These are phyloP conservation scores for Mohoua ochrocephala DNA, from an alignment of 2,113 vertebrate species.

Conservation along the genomic window DNA sequence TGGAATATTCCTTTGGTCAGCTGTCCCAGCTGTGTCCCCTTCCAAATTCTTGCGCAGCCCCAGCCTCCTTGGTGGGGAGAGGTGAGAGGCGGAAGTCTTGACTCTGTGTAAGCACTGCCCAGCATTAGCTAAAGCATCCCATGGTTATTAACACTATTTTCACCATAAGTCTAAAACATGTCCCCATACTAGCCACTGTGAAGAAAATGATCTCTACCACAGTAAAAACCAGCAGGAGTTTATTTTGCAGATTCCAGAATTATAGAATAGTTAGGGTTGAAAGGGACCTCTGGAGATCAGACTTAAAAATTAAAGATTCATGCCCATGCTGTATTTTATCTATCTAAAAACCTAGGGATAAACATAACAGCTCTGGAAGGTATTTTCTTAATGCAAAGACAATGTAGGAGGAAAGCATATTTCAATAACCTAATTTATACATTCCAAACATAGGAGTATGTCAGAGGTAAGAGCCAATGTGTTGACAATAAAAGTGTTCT, in stretches of 20 bases:
- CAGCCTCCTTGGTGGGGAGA: not conserved
- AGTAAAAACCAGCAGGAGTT: not conserved
- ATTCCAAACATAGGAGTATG: not conserved
- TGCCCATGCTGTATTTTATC: not conserved
- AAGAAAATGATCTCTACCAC: not conserved
- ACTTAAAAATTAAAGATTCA: not conserved
- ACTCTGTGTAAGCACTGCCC: not conserved
- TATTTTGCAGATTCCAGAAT: not conserved
- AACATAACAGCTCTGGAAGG: not conserved
- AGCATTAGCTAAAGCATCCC: not conserved
- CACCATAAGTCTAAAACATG: not conserved
- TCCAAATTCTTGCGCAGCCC: not conserved
- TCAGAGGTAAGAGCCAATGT: not conserved
- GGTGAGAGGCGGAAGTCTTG: not conserved
- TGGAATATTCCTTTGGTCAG: not conserved
- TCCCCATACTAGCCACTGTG: too few relatives aligned
- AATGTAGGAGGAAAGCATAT: not conserved
- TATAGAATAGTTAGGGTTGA: not conserved
- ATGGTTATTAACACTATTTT: not conserved
- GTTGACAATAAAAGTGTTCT: not conserved
- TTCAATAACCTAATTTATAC: not conserved
- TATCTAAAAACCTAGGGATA: not conserved
- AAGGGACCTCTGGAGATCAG: not conserved
- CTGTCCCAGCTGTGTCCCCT: not conserved
- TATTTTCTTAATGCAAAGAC: not conserved